Evolutionary conservation across 2,888 invertebrate species (phyloP).

Genomic region (Eugnorisma glareosa): DNA sequence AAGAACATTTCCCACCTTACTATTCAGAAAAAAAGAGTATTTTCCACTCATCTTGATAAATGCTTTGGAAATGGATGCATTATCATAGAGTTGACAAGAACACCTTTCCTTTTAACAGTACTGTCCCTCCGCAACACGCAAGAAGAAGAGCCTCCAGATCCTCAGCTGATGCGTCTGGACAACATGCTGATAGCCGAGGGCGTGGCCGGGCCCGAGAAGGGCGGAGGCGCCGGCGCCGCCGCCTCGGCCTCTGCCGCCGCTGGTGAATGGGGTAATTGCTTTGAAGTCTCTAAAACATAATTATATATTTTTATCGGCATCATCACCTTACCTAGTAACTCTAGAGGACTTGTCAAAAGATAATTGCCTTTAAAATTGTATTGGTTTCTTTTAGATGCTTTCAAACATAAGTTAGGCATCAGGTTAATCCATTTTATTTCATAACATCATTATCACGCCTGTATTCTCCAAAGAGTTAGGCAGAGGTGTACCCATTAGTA

Average conservation of each 20-base stretch:
- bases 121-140: slow-evolving; percentile 98
- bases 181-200: slow-evolving; percentile 99
- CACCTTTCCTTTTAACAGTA: slow-evolving; percentile 88
- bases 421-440: slow-evolving; percentile 11
- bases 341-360: slow-evolving; percentile 20
- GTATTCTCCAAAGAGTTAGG: too few relatives aligned
- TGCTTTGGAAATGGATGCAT: background rate
- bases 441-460: background rate
- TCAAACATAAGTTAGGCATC: slow-evolving; percentile 36
- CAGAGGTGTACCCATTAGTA: too few relatives aligned
- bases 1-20: background rate
- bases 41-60: background rate
- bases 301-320: slow-evolving; percentile 49
- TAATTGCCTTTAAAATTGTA: slow-evolving; percentile 56
- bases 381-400: slow-evolving; percentile 54
- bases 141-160: slow-evolving; percentile 99
- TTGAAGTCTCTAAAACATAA: slow-evolving; percentile 49
- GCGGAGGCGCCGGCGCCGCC: slow-evolving; percentile 96
- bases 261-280: slow-evolving; percentile 89
- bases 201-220: slow-evolving; percentile 98
- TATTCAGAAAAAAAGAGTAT: background rate
- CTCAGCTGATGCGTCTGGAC: slow-evolving; percentile 99
- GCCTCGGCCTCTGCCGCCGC: slow-evolving; percentile 97
- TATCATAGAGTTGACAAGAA: background rate
- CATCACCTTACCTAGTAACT: slow-evolving; percentile 1